These are phyloP conservation scores for Argyrosomus japonicus DNA, from an alignment of 2,113 vertebrate species.

Conservation along the genomic window DNA sequence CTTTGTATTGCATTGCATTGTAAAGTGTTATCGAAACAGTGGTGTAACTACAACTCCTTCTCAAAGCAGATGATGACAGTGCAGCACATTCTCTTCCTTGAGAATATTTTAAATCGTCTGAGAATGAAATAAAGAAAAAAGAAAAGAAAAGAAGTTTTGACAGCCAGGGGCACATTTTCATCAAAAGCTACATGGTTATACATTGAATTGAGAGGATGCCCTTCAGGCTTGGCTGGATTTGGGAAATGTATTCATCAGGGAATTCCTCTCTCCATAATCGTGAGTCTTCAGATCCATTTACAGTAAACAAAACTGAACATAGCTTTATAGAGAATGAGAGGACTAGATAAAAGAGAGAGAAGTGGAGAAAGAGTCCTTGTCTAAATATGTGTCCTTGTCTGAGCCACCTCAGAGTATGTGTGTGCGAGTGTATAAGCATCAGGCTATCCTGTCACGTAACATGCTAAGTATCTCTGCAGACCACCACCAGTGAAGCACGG, in stretches of 20 bases:
- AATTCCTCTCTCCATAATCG: not conserved
- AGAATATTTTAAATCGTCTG: not conserved
- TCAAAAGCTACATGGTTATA: not conserved
- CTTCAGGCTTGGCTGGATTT: slow-evolving; percentile 4
- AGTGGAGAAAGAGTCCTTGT: slow-evolving; percentile 3
- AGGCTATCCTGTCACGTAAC: slow-evolving; percentile 53
- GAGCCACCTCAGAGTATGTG: not conserved
- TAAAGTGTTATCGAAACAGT: not conserved
- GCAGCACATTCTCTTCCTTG: not conserved
- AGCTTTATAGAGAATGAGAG: not conserved
- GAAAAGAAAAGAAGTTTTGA: not conserved
- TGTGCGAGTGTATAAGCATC: slow-evolving; percentile 3
- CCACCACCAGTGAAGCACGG: slow-evolving; percentile 43
- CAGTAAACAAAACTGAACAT: slow-evolving; percentile 3
- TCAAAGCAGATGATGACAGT: not conserved
- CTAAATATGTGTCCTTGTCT: slow-evolving; percentile 30
- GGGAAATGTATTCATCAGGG: not conserved
- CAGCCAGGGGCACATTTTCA: not conserved
- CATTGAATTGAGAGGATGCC: not conserved
- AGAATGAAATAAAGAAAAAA: not conserved
- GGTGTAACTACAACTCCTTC: not conserved
- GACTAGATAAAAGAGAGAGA: not conserved
- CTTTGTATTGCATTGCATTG: not conserved
- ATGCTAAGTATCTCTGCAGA: slow-evolving; percentile 62
- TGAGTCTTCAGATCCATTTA: not conserved